phyloP scores from a whole-genome alignment of 2,113 vertebrate species.

The Lanius ludovicianus region DNA sequence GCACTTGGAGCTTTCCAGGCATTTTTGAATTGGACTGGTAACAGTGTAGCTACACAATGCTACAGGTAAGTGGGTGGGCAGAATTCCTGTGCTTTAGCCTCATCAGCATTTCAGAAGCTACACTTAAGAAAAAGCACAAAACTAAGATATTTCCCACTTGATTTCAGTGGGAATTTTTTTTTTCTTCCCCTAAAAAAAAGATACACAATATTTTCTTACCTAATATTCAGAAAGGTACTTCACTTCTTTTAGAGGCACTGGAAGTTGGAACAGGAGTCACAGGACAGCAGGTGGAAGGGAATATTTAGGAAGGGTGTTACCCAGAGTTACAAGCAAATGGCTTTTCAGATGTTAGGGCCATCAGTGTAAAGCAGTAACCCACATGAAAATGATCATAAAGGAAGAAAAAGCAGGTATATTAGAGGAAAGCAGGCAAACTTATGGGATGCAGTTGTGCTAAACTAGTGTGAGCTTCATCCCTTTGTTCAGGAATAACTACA shows the following conservation, averaged over 20 bases:
- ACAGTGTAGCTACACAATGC: neutral
- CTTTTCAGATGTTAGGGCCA: neutral
- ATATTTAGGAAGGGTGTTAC: neutral
- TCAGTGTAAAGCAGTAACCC: neutral
- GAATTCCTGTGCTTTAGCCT: neutral
- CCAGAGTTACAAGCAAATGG: neutral
- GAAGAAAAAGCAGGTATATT: neutral
- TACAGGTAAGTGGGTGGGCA: neutral
- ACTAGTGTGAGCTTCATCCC: neutral
- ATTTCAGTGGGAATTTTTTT: neutral
- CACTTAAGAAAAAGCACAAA: neutral
- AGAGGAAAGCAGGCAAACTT: neutral
- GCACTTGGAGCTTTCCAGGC: neutral
- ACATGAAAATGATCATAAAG: neutral
- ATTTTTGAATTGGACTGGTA: neutral
- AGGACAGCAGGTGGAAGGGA: accelerated
- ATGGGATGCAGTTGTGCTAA: neutral
- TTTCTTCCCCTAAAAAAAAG: neutral
- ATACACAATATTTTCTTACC: neutral
- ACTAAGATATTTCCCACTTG: neutral
- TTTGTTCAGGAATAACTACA: neutral
- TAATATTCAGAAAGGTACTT: neutral
- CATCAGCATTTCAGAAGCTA: neutral
- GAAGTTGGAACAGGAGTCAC: neutral
- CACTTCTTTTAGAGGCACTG: neutral